phyloP scores from a whole-genome alignment of 2,888 invertebrate genomes.

The Sarcophaga carnaria region DNA sequence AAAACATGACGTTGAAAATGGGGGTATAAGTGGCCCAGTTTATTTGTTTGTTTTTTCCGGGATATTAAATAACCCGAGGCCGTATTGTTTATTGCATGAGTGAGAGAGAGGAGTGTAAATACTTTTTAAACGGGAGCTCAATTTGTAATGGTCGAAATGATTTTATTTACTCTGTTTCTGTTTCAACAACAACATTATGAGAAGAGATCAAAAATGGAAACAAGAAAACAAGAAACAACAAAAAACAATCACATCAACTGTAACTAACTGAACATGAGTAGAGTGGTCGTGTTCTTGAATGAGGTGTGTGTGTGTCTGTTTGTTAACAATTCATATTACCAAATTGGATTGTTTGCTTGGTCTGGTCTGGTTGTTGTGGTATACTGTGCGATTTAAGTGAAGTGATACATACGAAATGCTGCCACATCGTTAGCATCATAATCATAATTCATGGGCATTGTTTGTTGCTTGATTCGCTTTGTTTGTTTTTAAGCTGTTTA shows the following conservation, averaged over 20 bases:
- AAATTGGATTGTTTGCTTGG: conserved; percentile 53
- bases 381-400: conserved; percentile 49
- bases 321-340: conserved; percentile 37
- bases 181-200: conserved; percentile 21
- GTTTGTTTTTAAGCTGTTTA: conserved; percentile 64
- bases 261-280: conserved; percentile 32
- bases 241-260: conserved; percentile 49
- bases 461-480: conserved; percentile 55
- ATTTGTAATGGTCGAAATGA: conserved; percentile 81
- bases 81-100: conserved; percentile 66
- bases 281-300: conserved; percentile 33
- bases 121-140: conserved; percentile 78
- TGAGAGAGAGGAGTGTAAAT: conserved; percentile 66
- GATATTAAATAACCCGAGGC: conserved; percentile 73
- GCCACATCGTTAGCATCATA: conserved; percentile 60
- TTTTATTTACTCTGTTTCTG: conserved; percentile 64
- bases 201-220: conserved; percentile 20
- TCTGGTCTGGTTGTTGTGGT: conserved; percentile 15
- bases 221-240: conserved; percentile 23
- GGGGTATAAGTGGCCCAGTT: conserved; percentile 65
- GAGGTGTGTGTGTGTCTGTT: conserved; percentile 15
- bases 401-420: conserved; percentile 58
- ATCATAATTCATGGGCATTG: conserved; percentile 60
- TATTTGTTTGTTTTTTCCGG: conserved; percentile 70
- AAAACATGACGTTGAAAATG: neutral